Conservation (phyloP, 2,113 vertebrate genomes). For the Stigmatopora argus region DNA sequence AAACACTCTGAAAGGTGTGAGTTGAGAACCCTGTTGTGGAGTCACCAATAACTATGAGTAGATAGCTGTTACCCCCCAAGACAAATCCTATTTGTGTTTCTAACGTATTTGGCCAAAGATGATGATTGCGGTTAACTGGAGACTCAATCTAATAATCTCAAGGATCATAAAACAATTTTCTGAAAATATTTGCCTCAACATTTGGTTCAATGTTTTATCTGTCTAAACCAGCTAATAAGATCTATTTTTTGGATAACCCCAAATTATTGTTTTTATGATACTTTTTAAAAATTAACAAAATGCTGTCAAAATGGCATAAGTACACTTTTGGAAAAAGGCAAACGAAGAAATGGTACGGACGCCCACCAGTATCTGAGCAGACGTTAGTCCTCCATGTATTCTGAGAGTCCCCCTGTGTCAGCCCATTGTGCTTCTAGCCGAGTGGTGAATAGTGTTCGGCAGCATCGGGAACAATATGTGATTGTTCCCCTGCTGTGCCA, state of each 20-base stretch:
- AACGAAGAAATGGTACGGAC: conserved; percentile 59
- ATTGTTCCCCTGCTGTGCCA: conserved; percentile 64
- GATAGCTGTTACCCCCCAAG: too few species aligned
- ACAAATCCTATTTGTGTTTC: too few species aligned
- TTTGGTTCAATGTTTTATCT: not conserved
- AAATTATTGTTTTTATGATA: conserved; percentile 11
- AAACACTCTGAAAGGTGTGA: too few species aligned
- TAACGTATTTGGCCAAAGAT: too few species aligned
- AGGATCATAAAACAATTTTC: not conserved
- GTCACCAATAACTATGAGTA: too few species aligned
- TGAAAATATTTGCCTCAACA: not conserved
- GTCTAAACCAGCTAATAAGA: not conserved
- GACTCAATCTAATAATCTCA: not conserved
- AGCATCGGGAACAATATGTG: conserved; percentile 66
- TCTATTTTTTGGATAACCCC: conserved; percentile 11
- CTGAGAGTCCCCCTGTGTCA: conserved; percentile 54
- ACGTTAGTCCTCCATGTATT: conserved; percentile 41
- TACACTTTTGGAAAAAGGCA: conserved; percentile 26
- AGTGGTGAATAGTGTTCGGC: conserved; percentile 66
- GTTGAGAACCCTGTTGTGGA: too few species aligned
- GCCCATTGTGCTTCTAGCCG: conserved; percentile 61
- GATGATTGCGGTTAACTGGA: not conserved
- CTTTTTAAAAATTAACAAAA: conserved; percentile 13
- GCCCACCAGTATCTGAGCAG: conserved; percentile 48
- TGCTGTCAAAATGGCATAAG: conserved; percentile 35